Base-by-base conservation (phyloP, 2,113 vertebrate species). In the Trematocara marginatum region DNA sequence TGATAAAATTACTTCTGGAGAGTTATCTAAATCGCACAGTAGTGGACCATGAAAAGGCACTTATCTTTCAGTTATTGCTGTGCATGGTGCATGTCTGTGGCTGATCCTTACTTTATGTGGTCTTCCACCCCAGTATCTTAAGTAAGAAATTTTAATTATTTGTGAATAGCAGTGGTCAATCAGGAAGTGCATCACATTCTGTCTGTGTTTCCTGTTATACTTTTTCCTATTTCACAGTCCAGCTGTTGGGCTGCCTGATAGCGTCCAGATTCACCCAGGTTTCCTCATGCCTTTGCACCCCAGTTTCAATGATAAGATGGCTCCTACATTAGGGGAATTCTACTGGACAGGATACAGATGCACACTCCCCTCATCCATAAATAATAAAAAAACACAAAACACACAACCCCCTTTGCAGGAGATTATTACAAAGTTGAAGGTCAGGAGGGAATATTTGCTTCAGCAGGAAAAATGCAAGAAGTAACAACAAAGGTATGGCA, bases 211-310 rank as follows among this genome's bases (percentile, higher is more conserved):
- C 38, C 74, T 35, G 57, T 57, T 52, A 51, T 40, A 38, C n/a
- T 31, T 26, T 78, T 76, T 69, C 85, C 81, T 78, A 35, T 85
- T 85, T 86, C 81, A 87, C 79, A 78, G 81, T 85, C 84, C 81
- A 26, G n/a, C 6, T 23, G 20, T 56, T n/a, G 4, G 18, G 26
- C 78, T 85, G 26, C 6, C 8, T 35, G 54, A 81, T 80, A 15
- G 59, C 15, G 45, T 84, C 18, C 40, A 64, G 79, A 76, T 76
- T 61, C 83, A 26, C 80, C 82, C 35, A 15, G 38, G 35, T 64
- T 81, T 49, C 52, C 26, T 20, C 54, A 10, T 82, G 51, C 81
- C 81, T 76, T 53, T 20, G 31, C 23, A 78, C 38, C 52, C 34
- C 31, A 79, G 57, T 74, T 23, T 71, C 82, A 87, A 61, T 54